A percentile compares a stretch with the other conserved stretches of the same genome.
Conservation (phyloP, 2,113 vertebrate species). For the Lasiurus borealis region DNA sequence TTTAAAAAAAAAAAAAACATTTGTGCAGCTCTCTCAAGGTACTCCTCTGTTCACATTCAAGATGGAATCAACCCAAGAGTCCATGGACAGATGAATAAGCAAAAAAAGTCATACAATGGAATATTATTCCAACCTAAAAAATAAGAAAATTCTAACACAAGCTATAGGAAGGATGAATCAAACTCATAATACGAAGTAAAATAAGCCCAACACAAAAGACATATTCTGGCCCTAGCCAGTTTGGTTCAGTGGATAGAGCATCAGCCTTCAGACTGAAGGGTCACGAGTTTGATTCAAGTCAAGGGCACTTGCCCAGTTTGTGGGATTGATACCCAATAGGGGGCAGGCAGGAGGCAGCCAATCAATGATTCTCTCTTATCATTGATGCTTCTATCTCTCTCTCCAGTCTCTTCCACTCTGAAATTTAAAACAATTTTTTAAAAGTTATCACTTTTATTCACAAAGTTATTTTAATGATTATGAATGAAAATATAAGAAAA, state of each 20-base stretch:
- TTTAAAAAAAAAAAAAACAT: no score
- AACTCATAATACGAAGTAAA: not conserved
- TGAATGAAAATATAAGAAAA: not conserved
- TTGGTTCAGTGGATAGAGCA: no score
- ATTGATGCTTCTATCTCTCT: no score
- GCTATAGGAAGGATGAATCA: not conserved
- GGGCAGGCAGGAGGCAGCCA: no score
- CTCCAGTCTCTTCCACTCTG: no score
- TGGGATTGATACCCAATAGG: no score
- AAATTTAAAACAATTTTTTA: no score
- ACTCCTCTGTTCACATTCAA: not conserved
- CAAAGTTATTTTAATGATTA: not conserved
- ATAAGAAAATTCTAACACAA: not conserved
- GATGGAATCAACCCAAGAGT: not conserved
- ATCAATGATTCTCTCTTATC: no score
- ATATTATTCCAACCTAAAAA: not conserved
- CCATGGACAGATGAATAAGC: not conserved
- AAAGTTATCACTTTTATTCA: not conserved
- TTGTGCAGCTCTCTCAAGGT: not conserved
- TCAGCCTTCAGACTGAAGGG: no score
- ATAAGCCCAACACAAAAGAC: not conserved
- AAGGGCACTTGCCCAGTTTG: no score
- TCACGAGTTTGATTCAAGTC: no score
- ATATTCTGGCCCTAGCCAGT: not conserved
- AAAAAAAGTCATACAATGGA: not conserved